These are phyloP conservation scores for Noctilio leporinus DNA, from an alignment of 2,113 vertebrate genomes.

Conservation along the genomic window DNA sequence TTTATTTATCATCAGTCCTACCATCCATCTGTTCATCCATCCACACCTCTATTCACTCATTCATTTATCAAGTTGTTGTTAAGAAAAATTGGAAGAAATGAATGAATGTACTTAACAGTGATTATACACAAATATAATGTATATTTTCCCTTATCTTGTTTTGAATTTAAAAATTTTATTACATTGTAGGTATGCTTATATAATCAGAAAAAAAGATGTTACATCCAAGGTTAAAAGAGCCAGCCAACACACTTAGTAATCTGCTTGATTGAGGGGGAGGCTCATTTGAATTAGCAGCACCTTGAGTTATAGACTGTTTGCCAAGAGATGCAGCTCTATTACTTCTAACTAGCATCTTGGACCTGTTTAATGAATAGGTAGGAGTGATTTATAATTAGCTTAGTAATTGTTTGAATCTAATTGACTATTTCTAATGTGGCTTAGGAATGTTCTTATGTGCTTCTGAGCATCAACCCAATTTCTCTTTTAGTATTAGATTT, in stretches of 20 bases:
- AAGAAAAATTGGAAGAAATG: not conserved
- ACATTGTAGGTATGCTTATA: not conserved
- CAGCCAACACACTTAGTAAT: conserved; percentile 34
- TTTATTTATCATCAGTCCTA: not conserved
- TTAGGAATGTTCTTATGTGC: conserved; percentile 24
- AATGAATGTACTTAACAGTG: not conserved
- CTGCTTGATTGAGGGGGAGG: conserved; percentile 37
- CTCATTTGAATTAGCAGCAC: conserved; percentile 22
- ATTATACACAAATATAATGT: not conserved
- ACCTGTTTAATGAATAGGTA: conserved; percentile 52
- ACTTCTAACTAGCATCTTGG: conserved; percentile 27
- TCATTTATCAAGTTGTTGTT: not conserved
- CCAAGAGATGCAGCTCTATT: conserved; percentile 33
- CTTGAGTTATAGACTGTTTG: conserved; percentile 44
- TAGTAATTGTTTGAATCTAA: conserved; percentile 52
- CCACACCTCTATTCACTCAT: not conserved
- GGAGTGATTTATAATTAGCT: conserved; percentile 55
- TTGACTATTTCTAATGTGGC: not conserved
- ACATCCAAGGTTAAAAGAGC: conserved; percentile 14
- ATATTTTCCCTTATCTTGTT: not conserved
- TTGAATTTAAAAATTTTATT: conserved; percentile 27
- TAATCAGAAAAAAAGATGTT: conserved; percentile 19
- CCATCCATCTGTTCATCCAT: not conserved
- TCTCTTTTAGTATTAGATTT: not conserved
- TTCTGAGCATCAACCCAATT: not conserved